Base-by-base conservation (phyloP, 2,113 vertebrate species). In the Aix galericulata region DNA sequence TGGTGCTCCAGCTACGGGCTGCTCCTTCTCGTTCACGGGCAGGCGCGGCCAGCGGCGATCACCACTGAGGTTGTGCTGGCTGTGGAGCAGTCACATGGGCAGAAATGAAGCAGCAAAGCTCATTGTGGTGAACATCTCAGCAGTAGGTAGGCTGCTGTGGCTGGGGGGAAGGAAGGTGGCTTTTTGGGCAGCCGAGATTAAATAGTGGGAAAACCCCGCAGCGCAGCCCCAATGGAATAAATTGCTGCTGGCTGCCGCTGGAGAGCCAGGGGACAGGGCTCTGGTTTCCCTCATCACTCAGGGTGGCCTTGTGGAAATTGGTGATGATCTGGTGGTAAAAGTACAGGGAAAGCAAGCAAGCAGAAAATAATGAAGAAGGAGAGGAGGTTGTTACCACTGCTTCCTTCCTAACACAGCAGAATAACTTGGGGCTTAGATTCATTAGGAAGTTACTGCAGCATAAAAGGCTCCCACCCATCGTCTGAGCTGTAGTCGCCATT, bases 341-440 rank as follows among this genome's bases (percentile, higher is more conserved):
- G 48, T 18, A 44, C 63, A 59, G 60, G 60, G 69, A 75, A 68
- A 44, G 67, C 58, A 83, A 75, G 79, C 29, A 86, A 87, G 71
- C 48, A 95, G 66, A 91, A 94, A 78, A 72, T 82, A 69, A 26
- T 13, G 78, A 89, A 82, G 66, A 90, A 59, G 1, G 6, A 66
- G 86, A 85, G 48, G n/a, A 89, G 53, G 78, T 55, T 92, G 50
- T 73, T 89, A 36, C 31, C 53, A 75, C 50, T 29, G n/a, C 81
- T 93, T 96, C 76, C 86, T 94, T 72, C 89, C 81, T 82, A 55
- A 60, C 42, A n/a, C 62, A 91, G 91, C 87, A 85, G 81, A 64
- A 26, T 25, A 53, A 53, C 29, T 91, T n/a, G 75, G 62, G 85
- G 75, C 63, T 87, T 17, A 5, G 67, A 44, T 82, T 80, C 53